Evolutionary conservation across 64 coral and sea anemone genomes (phyloP).

Genomic region (Platygyra sinensis): DNA sequence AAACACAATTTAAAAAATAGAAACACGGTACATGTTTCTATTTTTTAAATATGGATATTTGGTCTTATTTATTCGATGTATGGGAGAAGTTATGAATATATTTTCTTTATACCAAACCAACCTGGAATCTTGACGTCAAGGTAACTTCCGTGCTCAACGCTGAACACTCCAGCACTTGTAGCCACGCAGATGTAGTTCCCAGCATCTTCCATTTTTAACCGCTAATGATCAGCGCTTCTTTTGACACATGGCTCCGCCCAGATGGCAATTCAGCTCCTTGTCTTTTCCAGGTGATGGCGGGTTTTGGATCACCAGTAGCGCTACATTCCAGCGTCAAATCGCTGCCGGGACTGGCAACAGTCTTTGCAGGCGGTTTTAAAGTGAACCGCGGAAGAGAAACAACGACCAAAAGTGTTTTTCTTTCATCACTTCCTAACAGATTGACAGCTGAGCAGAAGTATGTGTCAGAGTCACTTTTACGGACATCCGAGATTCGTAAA

Average conservation of each 20-base stretch:
- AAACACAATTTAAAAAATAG: too few species aligned
- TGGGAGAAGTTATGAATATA: too few species aligned
- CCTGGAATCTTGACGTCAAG: too few species aligned
- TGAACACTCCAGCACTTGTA: slow-evolving; percentile 15
- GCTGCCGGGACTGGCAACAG: not conserved
- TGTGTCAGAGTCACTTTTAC: slow-evolving; percentile 14
- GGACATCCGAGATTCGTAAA: not conserved
- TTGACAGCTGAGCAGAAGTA: slow-evolving; percentile 52
- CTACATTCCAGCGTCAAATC: slow-evolving; percentile 37
- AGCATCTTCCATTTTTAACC: not conserved
- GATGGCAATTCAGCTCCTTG: not conserved
- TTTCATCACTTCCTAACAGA: slow-evolving; percentile 7
- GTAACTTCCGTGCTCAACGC: not conserved
- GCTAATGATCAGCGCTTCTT: slow-evolving; percentile 28
- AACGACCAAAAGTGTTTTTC: not conserved
- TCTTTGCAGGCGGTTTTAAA: slow-evolving; percentile 10
- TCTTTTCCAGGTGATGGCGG: slow-evolving; percentile 61
- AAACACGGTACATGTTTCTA: too few species aligned
- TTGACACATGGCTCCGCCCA: slow-evolving; percentile 8
- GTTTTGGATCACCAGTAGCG: slow-evolving; percentile 54
- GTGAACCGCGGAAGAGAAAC: slow-evolving; percentile 9
- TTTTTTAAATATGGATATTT: too few species aligned
- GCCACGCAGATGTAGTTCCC: slow-evolving; percentile 60
- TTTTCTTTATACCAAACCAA: too few species aligned
- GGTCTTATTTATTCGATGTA: too few species aligned